Base-by-base conservation (phyloP, 2,113 vertebrate genomes). In the Pimephales promelas region DNA sequence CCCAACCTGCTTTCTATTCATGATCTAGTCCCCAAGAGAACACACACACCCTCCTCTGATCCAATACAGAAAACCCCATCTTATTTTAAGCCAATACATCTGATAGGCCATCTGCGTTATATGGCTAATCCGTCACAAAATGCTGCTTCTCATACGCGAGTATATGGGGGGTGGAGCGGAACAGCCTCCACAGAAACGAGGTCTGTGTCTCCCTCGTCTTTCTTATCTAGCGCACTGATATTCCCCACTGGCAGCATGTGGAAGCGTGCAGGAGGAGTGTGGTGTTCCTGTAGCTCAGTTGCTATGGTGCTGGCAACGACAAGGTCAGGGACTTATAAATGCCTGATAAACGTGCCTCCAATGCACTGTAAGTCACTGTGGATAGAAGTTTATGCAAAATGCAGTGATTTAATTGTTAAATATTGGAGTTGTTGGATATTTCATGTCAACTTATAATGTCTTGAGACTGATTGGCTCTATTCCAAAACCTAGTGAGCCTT, bases 61-160 rank as follows among this genome's bases (percentile, higher is more conserved):
- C 40, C 45, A 28, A 74, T 73, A 34, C 54, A 75, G 70, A 62
- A 74, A 83, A 90, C 26, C 90, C 92, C 90, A 87, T 56, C 0
- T 87, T 79, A 91, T 88, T 92, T 90, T 92, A 90, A 89, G 85
- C 85, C 86, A 75, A 36, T 62, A 84, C 92, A 92, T 93, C 91
- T 92, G 89, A 93, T 85, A 71, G 89, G 89, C 93, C 93, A 93
- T 94, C 92, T 94, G 93, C 88, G 89, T 88, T 70, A 80, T 86
- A 89, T 57, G 83, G 84, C 86, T 92, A 92, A 93, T 91, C 92
- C 90, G 59, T 83, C 61, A 73, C 90, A 36, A 52, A 82, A 34
- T 71, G 34, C 34, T 64, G 24, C 86, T 47, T 59, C 34, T 79
- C 16, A 79, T 66, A 11, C 43, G 54, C 20, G 86, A n/a, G 16